Evolutionary conservation across 2,888 invertebrate species (phyloP).

Genomic region (Arenicola marina): DNA sequence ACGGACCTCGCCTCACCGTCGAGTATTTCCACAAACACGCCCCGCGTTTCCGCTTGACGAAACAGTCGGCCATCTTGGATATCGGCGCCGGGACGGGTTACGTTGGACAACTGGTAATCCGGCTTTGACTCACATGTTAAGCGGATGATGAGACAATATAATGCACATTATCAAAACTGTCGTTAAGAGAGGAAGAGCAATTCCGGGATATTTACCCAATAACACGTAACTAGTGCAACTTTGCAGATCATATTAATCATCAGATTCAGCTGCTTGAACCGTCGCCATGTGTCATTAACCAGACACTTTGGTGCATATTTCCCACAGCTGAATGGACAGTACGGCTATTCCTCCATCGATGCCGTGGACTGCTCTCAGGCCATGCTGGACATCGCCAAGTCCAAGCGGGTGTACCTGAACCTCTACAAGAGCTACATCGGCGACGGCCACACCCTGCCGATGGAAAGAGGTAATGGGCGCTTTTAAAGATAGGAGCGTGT

Average conservation of each 20-base stretch:
- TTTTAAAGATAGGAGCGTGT: no score
- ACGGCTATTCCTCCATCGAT: neutral
- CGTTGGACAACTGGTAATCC: neutral
- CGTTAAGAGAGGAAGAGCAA: no score
- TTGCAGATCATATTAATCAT: no score
- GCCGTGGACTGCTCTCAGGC: neutral
- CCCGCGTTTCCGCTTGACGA: neutral
- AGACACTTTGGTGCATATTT: no score
- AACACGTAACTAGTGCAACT: no score
- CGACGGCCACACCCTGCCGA: neutral
- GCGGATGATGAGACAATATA: no score
- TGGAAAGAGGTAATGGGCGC: neutral
- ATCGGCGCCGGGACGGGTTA: neutral
- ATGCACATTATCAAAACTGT: no score
- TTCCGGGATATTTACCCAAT: no score
- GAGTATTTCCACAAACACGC: slow-evolving; percentile 2
- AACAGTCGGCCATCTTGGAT: neutral
- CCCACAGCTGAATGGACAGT: neutral
- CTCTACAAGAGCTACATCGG: neutral
- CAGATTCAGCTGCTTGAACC: no score
- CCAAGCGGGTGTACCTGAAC: neutral
- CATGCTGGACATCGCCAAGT: neutral
- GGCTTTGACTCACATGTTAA: no score
- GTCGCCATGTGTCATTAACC: no score
- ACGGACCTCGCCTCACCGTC: neutral